Base-by-base conservation (phyloP, 2,888 invertebrate species). In the Prostheceraeus crozeri region DNA sequence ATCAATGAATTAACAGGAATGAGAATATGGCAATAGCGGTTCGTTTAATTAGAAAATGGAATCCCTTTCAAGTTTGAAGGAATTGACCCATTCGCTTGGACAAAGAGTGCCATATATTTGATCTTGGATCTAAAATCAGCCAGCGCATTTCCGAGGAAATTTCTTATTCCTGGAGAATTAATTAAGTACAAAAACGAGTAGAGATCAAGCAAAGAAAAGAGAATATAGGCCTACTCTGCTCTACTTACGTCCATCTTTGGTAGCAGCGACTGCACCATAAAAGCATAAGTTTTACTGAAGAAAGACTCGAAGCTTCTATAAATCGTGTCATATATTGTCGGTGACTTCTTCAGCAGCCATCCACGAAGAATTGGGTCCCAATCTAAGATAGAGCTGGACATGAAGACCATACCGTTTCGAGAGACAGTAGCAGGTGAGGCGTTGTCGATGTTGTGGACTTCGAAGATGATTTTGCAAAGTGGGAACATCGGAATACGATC, bases 341-440 rank as follows among this genome's bases (percentile, higher is more conserved):
- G 63, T 1, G 76, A 72, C 30, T 81, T 81, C 2, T 71, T 71
- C 30, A 70, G 59, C 45, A 65, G 23, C 62, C 64, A 65, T 16
- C 74, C 85, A 86, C 1, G 89, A 72, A 91, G 82, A 58, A 93
- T 87, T 71, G 93, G 93, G 68, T 84, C 83, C 86, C 91, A 94
- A 72, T 87, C 86, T 58, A 94, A 77, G 1, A 91, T 90, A 0
- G 91, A 91, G 0, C 90, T 89, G 68, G 90, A 90, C 93, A 94
- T 94, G 73, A 91, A 94, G 3, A 77, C 76, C 76, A 77, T 77
- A 62, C 77, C 77, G 62, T 77, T 77, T 53, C 77, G 66, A n/a
- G 76, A 76, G 46, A 77, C 77, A 52, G 77, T 77, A 63, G 77
- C 77, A 8, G 77, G 77, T 0, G 76, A 76, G 33, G 77, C 77